Evolutionary conservation across 2,113 vertebrate genomes (phyloP).

Genomic region (Anser brachyrhynchus): DNA sequence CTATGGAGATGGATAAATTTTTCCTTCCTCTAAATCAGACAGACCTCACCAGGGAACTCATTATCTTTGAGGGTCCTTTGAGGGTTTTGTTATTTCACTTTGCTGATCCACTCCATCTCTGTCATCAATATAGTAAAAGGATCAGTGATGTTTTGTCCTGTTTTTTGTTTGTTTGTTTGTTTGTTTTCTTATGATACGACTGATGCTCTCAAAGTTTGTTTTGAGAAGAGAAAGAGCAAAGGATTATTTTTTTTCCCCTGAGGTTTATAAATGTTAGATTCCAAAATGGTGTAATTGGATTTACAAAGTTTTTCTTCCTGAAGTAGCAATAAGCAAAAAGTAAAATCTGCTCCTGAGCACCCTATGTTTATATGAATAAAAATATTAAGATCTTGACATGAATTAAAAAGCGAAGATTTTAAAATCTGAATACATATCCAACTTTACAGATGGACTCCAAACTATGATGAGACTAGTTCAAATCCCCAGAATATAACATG

Average conservation of each 20-base stretch:
- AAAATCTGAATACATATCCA: background rate
- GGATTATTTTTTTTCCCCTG: background rate
- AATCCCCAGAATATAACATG: background rate
- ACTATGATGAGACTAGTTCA: background rate
- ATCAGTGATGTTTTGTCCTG: background rate
- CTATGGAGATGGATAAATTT: slow-evolving; percentile 40
- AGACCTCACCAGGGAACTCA: slow-evolving; percentile 48
- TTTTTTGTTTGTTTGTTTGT: background rate
- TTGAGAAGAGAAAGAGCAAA: background rate
- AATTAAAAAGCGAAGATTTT: background rate
- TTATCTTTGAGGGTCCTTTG: slow-evolving; percentile 56
- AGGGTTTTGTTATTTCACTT: slow-evolving; percentile 19
- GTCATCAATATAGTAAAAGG: background rate
- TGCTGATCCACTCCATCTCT: background rate
- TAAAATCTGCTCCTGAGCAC: background rate
- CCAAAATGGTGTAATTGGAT: background rate
- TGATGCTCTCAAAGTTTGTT: slow-evolving; percentile 17
- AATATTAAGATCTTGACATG: background rate
- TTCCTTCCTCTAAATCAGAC: slow-evolving; percentile 32
- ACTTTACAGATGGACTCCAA: background rate
- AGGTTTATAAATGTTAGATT: background rate
- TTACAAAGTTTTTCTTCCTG: slow-evolving; percentile 15
- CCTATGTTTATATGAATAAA: background rate
- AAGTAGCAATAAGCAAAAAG: background rate
- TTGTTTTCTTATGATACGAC: background rate